Percentiles rank a stretch among this genome's conserved stretches.
These are phyloP conservation scores for Scarus forsteni DNA, from an alignment of 2,797 vertebrate genomes.

Conservation along the genomic window DNA sequence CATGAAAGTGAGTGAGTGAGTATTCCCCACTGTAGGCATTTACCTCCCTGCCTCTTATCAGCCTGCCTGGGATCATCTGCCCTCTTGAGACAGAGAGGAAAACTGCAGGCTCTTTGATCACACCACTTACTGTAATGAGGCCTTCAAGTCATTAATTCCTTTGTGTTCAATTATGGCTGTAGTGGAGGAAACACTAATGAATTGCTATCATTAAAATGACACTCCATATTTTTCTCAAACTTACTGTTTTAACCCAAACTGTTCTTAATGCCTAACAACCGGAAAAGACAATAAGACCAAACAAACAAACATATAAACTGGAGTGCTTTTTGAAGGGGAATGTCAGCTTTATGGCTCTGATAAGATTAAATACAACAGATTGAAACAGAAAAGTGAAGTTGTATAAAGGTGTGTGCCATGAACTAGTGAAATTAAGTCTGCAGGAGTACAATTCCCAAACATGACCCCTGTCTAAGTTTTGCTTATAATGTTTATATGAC, in stretches of 20 bases:
- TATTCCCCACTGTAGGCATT: constrained; percentile 43
- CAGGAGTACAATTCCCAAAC: no score
- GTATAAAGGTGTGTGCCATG: no score
- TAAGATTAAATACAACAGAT: no score
- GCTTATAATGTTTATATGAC: no score
- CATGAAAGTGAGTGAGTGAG: constrained; percentile 41
- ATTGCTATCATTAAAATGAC: constrained; percentile 61
- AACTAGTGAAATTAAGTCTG: no score
- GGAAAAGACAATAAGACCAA: no score
- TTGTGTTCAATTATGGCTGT: constrained; percentile 63
- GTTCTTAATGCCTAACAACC: background rate
- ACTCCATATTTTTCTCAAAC: constrained; percentile 30
- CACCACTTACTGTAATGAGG: constrained; percentile 68
- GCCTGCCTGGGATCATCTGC: constrained; percentile 64
- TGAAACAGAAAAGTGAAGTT: no score
- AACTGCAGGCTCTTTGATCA: constrained; percentile 73
- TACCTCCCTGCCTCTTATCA: constrained; percentile 56
- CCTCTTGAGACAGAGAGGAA: constrained; percentile 76
- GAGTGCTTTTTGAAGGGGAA: no score
- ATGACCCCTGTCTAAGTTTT: no score
- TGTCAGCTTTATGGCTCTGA: no score
- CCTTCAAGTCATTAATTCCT: constrained; percentile 73
- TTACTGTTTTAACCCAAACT: background rate
- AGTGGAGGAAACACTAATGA: constrained; percentile 50
- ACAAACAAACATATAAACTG: no score